Conservation (phyloP, 2,113 vertebrate genomes). For the Lanius ludovicianus region DNA sequence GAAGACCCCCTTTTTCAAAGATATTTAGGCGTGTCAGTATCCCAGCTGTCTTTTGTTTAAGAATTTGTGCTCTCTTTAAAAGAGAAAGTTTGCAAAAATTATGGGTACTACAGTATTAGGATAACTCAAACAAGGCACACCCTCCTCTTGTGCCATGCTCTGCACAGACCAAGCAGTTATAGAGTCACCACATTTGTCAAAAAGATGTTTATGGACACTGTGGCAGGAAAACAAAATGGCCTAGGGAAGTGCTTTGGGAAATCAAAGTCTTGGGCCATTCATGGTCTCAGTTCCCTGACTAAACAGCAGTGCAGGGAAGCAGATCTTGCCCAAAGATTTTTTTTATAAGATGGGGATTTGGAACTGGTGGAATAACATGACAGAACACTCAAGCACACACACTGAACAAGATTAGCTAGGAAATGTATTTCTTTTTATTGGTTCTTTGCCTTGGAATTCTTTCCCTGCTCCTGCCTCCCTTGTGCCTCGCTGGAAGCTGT, state of each 20-base stretch:
- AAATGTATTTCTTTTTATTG: background rate
- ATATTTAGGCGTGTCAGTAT: background rate
- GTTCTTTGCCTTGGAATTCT: background rate
- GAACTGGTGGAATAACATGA: background rate
- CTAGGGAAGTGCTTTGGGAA: background rate
- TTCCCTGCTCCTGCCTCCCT: background rate
- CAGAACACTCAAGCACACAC: background rate
- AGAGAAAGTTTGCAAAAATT: background rate
- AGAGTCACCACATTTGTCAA: background rate
- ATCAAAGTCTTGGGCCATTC: background rate
- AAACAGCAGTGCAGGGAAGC: background rate
- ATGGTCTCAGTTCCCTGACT: background rate
- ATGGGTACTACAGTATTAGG: background rate
- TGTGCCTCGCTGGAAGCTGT: background rate
- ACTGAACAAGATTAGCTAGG: background rate
- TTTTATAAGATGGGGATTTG: background rate
- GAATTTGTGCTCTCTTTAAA: background rate
- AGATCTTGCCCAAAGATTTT: background rate
- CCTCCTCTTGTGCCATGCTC: background rate
- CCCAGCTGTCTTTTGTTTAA: background rate
- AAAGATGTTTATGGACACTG: background rate
- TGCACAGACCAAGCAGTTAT: background rate
- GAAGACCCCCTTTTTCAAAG: background rate
- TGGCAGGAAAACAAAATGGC: background rate
- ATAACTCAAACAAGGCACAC: accelerated